Base-by-base conservation (phyloP, 2,113 vertebrate genomes). In the Myocastor coypus region DNA sequence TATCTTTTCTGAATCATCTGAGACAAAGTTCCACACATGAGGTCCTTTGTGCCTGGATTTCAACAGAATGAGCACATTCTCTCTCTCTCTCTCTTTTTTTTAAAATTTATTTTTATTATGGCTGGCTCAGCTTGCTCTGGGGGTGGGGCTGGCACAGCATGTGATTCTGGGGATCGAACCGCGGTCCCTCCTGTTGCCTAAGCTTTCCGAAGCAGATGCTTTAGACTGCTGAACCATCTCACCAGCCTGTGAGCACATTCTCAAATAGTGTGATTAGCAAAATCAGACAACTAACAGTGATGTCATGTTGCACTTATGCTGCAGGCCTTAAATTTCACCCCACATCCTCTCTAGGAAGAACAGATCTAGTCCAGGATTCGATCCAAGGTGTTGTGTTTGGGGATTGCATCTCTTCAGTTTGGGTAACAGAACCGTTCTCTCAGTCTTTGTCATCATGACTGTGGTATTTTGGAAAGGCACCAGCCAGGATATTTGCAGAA, bases 401-500 rank as follows among this genome's bases (percentile, higher is more conserved):
- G 37, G 81, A 22, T 75, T 57, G 0, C 17, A 22, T 37, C 55
- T 61, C 46, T 77, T 75, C 11, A n/a, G 69, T 50, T n/a, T 40
- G 86, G 87, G 94, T 89, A 78, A 55, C 11, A 64, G 50, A 71
- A 42, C 19, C 3, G 52, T 24, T 89, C 64, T 87, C 46, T 61
- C 40, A 5, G 7, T 34, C 81, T 75, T 80, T 77, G 69, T 86
- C 64, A 93, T 87, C 52, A 71, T 68, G 95, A 90, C 52, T 52
- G 0, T 69, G 84, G 80, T 91, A 88, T 90, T 85, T 92, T 91
- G 83, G 52, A 57, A 88, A 94, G 94, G 90, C 57, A 66, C 46
- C 84, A 86, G 50, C 59, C 61, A 87, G 71, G 71, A 77, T 83
- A 83, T 93, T 84, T 90, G 77, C n/a, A 87, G 73, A 84, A 75